Conservation (phyloP, 2,888 invertebrate species). For the Drosophila borealis region DNA sequence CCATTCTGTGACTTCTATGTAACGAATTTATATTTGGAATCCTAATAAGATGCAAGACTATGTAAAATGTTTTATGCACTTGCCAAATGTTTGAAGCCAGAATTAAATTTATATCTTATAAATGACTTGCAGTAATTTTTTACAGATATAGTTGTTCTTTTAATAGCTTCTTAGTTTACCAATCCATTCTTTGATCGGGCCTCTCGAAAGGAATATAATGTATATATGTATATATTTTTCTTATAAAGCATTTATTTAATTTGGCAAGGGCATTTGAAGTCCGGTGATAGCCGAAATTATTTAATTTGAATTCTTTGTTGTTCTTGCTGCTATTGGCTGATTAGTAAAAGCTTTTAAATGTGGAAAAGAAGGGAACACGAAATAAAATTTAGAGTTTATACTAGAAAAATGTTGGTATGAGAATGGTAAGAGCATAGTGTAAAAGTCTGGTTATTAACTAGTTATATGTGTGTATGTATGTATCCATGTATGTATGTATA, state of each 20-base stretch:
- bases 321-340: conserved; percentile 42
- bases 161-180: background rate
- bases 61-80: conserved; percentile 44
- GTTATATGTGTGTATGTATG: conserved; percentile 30
- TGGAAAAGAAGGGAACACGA: conserved; percentile 51
- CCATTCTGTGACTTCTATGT: conserved; percentile 43
- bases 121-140: background rate
- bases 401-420: conserved; percentile 50
- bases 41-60: conserved; percentile 44
- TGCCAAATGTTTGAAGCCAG: conserved; percentile 10
- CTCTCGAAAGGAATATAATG: background rate
- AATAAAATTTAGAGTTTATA: conserved; percentile 51
- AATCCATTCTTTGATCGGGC: background rate
- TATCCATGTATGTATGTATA: conserved; percentile 14
- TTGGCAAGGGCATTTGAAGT: conserved; percentile 47
- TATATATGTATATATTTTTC: background rate
- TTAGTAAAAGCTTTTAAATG: conserved; percentile 57
- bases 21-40: conserved; percentile 46
- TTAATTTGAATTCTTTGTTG: conserved; percentile 5
- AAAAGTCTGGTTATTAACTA: conserved; percentile 56
- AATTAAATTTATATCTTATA: background rate
- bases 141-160: too few relatives aligned
- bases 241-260: background rate
- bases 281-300: conserved; percentile 35
- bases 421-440: conserved; percentile 49